phyloP scores from a whole-genome alignment of 2,888 invertebrate species.

The Catocala fraxini region DNA sequence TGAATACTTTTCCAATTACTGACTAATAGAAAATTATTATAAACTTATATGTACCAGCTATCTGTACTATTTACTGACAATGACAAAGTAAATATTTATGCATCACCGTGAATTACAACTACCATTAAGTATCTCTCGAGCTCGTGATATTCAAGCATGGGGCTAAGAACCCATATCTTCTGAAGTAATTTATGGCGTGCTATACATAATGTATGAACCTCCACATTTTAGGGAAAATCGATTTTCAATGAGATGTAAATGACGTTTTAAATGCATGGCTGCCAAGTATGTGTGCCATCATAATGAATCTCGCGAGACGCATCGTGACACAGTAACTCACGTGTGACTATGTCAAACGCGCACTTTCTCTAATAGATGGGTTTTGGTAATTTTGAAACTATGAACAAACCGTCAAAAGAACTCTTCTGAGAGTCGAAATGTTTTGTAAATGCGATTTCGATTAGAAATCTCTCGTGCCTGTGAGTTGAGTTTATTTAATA shows the following conservation, averaged over 20 bases:
- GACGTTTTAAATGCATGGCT: constrained; percentile 21
- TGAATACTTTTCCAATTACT: background rate
- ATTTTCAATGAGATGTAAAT: constrained; percentile 20
- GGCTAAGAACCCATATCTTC: background rate
- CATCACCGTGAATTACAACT: no score
- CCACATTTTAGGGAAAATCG: constrained; percentile 5
- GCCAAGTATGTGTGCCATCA: constrained; percentile 55
- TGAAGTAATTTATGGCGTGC: background rate
- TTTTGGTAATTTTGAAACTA: constrained; percentile 48
- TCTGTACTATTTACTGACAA: no score
- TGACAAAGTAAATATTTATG: no score
- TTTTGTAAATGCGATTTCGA: constrained; percentile 43
- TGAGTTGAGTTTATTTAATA: constrained; percentile 52
- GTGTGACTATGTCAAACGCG: constrained; percentile 64
- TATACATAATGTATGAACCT: background rate
- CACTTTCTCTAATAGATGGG: constrained; percentile 65
- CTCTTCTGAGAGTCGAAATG: constrained; percentile 22
- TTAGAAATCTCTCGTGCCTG: constrained; percentile 34
- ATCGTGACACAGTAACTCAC: constrained; percentile 57
- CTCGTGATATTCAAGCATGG: background rate
- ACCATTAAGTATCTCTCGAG: background rate
- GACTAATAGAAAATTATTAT: no score
- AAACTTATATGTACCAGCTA: no score
- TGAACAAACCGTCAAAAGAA: constrained; percentile 18
- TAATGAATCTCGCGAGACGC: constrained; percentile 54